phyloP scores from a whole-genome alignment of 2,797 vertebrate species.

The Choloepus didactylus region DNA sequence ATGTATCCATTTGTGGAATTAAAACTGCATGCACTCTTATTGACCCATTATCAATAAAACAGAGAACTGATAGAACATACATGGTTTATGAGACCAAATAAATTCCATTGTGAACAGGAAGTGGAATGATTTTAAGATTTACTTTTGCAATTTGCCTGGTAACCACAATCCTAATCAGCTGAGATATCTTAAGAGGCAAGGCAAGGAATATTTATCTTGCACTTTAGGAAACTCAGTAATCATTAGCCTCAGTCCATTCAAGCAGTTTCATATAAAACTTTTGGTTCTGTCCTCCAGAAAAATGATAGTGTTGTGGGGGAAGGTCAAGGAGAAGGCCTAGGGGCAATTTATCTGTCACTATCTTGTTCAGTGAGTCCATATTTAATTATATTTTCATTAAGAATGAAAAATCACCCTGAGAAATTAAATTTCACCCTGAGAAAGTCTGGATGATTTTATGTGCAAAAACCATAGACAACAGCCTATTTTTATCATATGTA shows the following conservation, averaged over 20 bases:
- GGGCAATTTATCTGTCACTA: constrained; percentile 32
- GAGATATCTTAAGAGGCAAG: not conserved
- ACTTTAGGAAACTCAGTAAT: constrained; percentile 42
- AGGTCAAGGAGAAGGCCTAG: not conserved
- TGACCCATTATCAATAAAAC: constrained; percentile 62
- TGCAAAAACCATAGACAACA: not conserved
- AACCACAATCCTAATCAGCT: constrained; percentile 38
- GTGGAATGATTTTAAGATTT: constrained; percentile 19
- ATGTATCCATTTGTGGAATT: constrained; percentile 36
- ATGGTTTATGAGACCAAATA: constrained; percentile 61
- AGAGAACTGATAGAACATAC: constrained; percentile 27
- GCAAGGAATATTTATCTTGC: constrained; percentile 60
- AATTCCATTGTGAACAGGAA: constrained; percentile 68
- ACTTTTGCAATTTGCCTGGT: constrained; percentile 59
- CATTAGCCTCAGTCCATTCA: not conserved
- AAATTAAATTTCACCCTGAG: not conserved
- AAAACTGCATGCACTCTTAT: constrained; percentile 58
- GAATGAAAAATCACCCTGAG: not conserved
- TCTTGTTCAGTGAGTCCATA: not conserved
- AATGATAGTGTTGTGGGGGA: not conserved
- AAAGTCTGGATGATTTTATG: constrained; percentile 42
- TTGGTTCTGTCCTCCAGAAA: constrained; percentile 50
- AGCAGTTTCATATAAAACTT: constrained; percentile 5
- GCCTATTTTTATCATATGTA: not conserved
- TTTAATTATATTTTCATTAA: constrained; percentile 37